Percentiles rank a stretch among this genome's conserved stretches.
phyloP scores from a whole-genome alignment of 2,888 invertebrate genomes.

The Idaea biselata region DNA sequence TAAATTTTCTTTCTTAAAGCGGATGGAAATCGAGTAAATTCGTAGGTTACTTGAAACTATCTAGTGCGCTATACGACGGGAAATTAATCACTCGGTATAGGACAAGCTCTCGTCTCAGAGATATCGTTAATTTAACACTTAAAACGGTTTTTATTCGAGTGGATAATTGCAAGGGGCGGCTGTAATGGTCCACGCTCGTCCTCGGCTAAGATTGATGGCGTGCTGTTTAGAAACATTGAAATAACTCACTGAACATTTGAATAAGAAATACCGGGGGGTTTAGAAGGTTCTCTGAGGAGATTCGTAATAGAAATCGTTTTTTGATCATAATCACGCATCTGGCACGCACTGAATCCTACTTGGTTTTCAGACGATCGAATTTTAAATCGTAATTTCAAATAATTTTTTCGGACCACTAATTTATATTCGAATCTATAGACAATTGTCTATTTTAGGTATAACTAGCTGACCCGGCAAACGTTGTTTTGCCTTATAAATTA shows the following conservation, averaged over 20 bases:
- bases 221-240: constrained; percentile 70
- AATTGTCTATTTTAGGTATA: no score
- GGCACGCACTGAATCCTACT: no score
- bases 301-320: no score
- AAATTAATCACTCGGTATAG: constrained; percentile 69
- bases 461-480: no score
- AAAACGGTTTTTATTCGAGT: constrained; percentile 77
- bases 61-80: constrained; percentile 36
- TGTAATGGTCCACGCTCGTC: constrained; percentile 70
- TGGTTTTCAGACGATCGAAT: no score
- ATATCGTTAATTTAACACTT: constrained; percentile 79
- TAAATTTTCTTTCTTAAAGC: neutral
- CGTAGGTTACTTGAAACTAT: constrained; percentile 14
- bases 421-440: no score
- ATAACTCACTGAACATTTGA: constrained; percentile 72
- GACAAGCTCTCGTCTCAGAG: constrained; percentile 67
- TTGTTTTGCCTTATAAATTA: no score
- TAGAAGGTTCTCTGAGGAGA: no score
- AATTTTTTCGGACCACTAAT: no score
- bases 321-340: no score
- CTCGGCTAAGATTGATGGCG: constrained; percentile 73
- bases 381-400: no score
- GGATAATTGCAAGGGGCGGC: constrained; percentile 74
- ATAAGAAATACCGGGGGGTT: constrained; percentile 54
- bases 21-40: neutral